Evolutionary conservation across 2,888 invertebrate species (phyloP).

Genomic region (Calameuta filiformis): DNA sequence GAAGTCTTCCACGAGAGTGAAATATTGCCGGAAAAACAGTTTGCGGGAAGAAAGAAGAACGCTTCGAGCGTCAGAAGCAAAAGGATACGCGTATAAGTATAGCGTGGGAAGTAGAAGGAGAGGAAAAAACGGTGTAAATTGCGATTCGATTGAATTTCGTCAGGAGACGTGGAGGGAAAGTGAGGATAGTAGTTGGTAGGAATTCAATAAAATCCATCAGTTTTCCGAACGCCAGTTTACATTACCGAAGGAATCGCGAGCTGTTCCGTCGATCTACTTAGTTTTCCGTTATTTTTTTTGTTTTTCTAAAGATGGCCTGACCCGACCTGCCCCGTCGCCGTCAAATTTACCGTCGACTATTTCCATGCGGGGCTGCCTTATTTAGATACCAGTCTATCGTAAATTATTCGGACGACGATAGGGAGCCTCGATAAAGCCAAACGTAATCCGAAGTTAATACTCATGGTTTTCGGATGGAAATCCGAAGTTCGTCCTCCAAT

Average conservation of each 20-base stretch:
- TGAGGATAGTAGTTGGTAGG: neutral
- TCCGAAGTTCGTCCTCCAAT: neutral
- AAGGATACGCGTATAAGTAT: neutral
- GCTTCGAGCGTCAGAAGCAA: neutral
- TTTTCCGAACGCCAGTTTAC: neutral
- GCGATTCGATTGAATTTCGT: conserved; percentile 3
- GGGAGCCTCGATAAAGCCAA: neutral
- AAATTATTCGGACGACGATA: neutral
- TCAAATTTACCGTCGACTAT: neutral
- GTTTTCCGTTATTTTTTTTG: neutral
- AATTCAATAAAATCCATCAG: conserved; percentile 10
- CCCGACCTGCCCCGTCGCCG: neutral
- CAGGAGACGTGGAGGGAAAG: neutral
- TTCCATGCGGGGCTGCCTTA: neutral
- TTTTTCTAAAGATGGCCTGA: neutral
- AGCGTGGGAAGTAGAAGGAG: neutral
- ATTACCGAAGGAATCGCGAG: neutral
- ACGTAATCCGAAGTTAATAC: neutral
- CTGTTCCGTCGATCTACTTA: neutral
- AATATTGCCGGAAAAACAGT: neutral
- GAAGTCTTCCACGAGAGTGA: neutral
- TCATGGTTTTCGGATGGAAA: neutral
- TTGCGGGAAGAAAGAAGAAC: neutral
- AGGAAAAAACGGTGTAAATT: conserved; percentile 5
- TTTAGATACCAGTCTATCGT: neutral